Percentiles rank a stretch among this genome's conserved stretches.
Conservation (phyloP, 2,797 vertebrate species). For the Ataeniobius toweri region DNA sequence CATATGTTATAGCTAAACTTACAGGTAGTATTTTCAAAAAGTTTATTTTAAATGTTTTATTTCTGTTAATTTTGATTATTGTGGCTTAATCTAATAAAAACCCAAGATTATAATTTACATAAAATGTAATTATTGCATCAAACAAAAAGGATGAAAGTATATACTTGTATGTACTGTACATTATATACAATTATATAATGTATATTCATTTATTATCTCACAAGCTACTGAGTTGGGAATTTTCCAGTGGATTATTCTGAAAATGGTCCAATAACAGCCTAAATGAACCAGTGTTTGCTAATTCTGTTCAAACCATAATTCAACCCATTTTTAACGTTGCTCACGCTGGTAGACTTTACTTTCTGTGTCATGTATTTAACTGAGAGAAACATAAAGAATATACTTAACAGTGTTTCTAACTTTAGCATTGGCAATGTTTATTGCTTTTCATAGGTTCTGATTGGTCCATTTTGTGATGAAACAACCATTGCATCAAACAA, state of each 20-base stretch:
- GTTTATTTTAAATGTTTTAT: background rate
- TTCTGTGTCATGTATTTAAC: conserved; percentile 29
- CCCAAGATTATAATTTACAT: background rate
- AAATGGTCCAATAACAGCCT: conserved; percentile 12
- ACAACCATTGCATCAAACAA: background rate
- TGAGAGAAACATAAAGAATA: conserved; percentile 33
- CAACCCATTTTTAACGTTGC: conserved; percentile 1
- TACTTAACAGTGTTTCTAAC: conserved; percentile 18
- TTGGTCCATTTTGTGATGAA: conserved; percentile 10
- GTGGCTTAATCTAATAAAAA: background rate
- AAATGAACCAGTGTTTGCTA: conserved; percentile 11
- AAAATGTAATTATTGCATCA: background rate
- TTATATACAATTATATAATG: background rate
- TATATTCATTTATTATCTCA: conserved; percentile 29
- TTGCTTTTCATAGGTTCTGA: background rate
- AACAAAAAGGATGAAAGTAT: background rate
- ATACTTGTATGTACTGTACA: too few species aligned
- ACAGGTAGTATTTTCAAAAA: background rate
- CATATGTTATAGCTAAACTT: background rate
- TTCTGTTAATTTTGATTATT: background rate
- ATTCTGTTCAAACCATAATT: conserved; percentile 6
- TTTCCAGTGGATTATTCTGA: conserved; percentile 17
- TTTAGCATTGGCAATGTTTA: conserved; percentile 7
- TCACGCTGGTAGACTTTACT: background rate
- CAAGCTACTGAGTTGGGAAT: conserved; percentile 16